Conservation (phyloP, 2,888 invertebrate genomes). For the Lissonota sp. region DNA sequence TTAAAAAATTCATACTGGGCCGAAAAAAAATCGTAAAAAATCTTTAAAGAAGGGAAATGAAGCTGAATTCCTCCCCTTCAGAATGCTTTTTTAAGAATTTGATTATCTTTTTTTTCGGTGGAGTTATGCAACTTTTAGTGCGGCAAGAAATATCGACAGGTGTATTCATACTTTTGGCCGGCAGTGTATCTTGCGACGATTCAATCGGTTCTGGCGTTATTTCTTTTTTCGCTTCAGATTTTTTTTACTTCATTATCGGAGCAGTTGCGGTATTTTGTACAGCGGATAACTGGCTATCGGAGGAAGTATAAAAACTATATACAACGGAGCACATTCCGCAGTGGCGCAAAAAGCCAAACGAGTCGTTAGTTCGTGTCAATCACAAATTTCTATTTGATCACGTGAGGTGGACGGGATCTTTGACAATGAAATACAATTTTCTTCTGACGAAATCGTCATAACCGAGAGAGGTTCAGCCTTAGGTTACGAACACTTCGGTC, state of each 20-base stretch:
- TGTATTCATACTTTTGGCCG: too few species aligned
- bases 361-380: conserved; percentile 56
- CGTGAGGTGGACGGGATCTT: conserved; percentile 63
- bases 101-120: too few species aligned
- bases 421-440: conserved; percentile 3
- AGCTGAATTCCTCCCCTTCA: too few species aligned
- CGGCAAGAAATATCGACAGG: too few species aligned
- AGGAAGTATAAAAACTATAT: conserved; percentile 81
- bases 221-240: conserved; percentile 50
- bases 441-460: too few species aligned
- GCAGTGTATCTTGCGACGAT: conserved; percentile 43
- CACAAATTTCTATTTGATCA: conserved; percentile 51
- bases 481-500: too few species aligned
- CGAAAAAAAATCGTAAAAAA: too few species aligned
- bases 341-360: conserved; percentile 71
- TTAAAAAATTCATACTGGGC: too few species aligned
- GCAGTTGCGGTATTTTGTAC: conserved; percentile 67
- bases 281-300: conserved; percentile 73
- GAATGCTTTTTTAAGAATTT: too few species aligned
- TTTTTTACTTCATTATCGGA: conserved; percentile 13
- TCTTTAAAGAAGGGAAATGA: too few species aligned
- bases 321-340: conserved; percentile 74
- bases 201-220: conserved; percentile 16
- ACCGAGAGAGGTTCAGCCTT: too few species aligned
- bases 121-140: too few species aligned